Base-by-base conservation (phyloP, 2,113 vertebrate genomes). In the Lepus americanus region DNA sequence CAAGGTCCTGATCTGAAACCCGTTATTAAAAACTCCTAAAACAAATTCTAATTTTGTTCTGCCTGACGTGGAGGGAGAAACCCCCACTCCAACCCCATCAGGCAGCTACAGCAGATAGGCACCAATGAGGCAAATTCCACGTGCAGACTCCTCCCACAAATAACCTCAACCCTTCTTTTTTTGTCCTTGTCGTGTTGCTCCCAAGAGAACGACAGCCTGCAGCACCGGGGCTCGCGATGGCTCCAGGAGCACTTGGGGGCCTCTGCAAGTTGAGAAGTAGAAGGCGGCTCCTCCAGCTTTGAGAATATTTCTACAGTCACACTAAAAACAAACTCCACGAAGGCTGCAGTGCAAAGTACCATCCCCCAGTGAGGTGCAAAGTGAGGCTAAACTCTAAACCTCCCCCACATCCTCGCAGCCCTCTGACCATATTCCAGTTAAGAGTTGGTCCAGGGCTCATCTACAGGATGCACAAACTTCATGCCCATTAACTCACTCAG, bases 161-260 rank as follows among this genome's bases (percentile, higher is more conserved):
- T 33, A 23, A 9, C 8, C 29, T 44, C 53, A 17, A 0, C 31
- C 59, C 36, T 79, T 72, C 79, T 69, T 64, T 92, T 16, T 90
- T 39, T 11, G 44, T 70, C 69, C 49, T 53, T 74, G 44, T 72
- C 23, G 0, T 7, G 6, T n/a, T 61, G 49, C 59, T 73, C 74
- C 73, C 39, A 31, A 49, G 36, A 88, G 51, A 67, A 73, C 0
- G 1, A 31, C 49, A 7, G 9, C 86, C 49, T 31, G 17, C 29
- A 36, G n/a, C 17, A 31, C 1, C 39, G 3, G 19, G 27, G 25
- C 29, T 27, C 0, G 0, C 5, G 44, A n/a, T 0, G 0, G 1
- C 8, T 55, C 55, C 16, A 19, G 19, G 74, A 78, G 23, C 63
- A 31, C n/a, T 55, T 7, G 1, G 6, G 23, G 67, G 64, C 59